phyloP scores from a whole-genome alignment of 1,140 invertebrate species.

The Centruroides sculpturatus region DNA sequence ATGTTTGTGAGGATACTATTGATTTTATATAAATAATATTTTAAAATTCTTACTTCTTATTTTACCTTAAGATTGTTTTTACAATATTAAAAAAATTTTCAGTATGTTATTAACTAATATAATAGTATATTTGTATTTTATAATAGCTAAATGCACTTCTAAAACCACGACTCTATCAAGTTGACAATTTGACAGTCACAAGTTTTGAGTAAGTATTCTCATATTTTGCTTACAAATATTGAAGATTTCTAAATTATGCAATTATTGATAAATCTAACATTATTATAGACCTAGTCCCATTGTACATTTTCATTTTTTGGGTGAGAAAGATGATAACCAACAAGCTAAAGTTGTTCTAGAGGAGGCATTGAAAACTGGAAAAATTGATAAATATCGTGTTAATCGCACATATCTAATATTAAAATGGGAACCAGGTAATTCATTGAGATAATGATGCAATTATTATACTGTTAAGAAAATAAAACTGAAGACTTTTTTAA shows the following conservation, averaged over 20 bases:
- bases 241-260: not conserved
- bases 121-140: not conserved
- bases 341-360: slow-evolving; percentile 8
- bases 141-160: slow-evolving; percentile 6
- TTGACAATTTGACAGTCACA: slow-evolving; percentile 7
- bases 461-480: not conserved
- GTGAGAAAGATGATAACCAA: slow-evolving; percentile 10
- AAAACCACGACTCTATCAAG: slow-evolving; percentile 5
- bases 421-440: slow-evolving; percentile 13
- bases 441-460: not conserved
- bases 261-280: not conserved
- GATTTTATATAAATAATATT: too few relatives aligned
- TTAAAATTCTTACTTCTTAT: too few relatives aligned
- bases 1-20: too few relatives aligned
- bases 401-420: slow-evolving; percentile 11
- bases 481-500: not conserved
- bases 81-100: too few relatives aligned
- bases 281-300: slow-evolving; percentile 8
- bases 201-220: slow-evolving; percentile 5
- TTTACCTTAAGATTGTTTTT: too few relatives aligned
- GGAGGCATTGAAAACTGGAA: slow-evolving; percentile 6
- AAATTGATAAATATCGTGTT: slow-evolving; percentile 12
- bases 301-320: slow-evolving; percentile 15
- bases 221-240: too few relatives aligned
- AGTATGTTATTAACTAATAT: too few relatives aligned